A percentile compares a stretch with the other conserved stretches of the same genome.
phyloP scores from a whole-genome alignment of 2,113 vertebrate species.

The Hystrix brachyura region DNA sequence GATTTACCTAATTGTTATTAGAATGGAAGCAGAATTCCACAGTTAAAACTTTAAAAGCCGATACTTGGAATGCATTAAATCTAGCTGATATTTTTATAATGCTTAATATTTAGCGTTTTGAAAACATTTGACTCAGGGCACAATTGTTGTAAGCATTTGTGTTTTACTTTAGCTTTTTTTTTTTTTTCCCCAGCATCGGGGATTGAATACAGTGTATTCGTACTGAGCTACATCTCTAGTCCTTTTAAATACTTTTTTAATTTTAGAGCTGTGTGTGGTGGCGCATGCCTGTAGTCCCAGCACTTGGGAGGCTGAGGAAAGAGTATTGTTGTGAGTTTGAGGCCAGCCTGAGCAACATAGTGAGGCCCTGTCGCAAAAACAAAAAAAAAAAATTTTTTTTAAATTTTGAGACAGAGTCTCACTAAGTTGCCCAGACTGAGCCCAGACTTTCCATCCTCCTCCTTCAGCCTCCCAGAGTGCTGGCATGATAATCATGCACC shows the following conservation, averaged over 20 bases:
- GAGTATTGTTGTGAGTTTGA: not conserved
- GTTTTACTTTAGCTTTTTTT: not conserved
- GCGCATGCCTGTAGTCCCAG: not conserved
- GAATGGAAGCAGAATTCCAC: slow-evolving; percentile 37
- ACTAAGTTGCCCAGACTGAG: not conserved
- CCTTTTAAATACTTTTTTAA: not conserved
- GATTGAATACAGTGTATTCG: not conserved
- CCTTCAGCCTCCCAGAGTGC: not conserved
- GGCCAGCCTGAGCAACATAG: not conserved
- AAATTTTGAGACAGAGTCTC: not conserved
- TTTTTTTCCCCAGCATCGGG: not conserved
- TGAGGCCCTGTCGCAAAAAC: not conserved
- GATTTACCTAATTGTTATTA: slow-evolving; percentile 53
- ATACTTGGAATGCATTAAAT: slow-evolving; percentile 28
- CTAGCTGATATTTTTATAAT: slow-evolving; percentile 40
- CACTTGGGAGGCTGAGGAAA: not conserved
- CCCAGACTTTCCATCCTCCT: not conserved
- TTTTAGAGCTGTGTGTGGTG: not conserved
- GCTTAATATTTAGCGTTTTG: slow-evolving; percentile 8
- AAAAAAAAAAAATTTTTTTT: not conserved
- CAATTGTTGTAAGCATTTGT: slow-evolving; percentile 29
- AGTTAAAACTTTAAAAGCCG: slow-evolving; percentile 42
- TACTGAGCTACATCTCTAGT: not conserved
- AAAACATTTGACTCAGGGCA: not conserved
- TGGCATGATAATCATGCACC: not conserved